phyloP scores from a whole-genome alignment of 2,888 invertebrate genomes.

The Amphipyra tragopoginis region DNA sequence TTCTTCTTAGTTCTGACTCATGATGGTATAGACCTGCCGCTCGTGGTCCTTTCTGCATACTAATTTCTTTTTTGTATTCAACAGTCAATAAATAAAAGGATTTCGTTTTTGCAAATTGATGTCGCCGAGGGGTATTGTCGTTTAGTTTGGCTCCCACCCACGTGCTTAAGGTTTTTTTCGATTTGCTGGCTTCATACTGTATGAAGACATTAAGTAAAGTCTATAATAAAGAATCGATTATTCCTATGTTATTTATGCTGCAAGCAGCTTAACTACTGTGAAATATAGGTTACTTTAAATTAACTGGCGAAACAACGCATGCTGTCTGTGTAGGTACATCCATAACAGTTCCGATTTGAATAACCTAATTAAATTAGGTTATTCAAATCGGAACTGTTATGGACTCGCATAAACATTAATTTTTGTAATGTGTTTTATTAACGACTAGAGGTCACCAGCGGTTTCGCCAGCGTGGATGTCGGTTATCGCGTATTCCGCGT shows the following conservation, averaged over 20 bases:
- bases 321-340: too few species aligned
- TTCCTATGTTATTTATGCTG: not conserved
- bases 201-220: not conserved
- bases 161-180: conserved; percentile 5
- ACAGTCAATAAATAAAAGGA: conserved; percentile 44
- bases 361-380: too few species aligned
- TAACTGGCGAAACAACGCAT: too few species aligned
- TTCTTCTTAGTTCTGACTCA: conserved; percentile 34
- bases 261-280: not conserved
- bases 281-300: too few species aligned
- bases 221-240: not conserved
- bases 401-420: too few species aligned
- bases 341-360: too few species aligned
- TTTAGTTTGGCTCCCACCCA: conserved; percentile 6
- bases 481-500: too few species aligned
- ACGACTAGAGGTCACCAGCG: too few species aligned
- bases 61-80: conserved; percentile 52
- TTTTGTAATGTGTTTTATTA: too few species aligned
- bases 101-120: conserved; percentile 51
- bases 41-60: conserved; percentile 53
- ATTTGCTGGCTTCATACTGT: conserved; percentile 2
- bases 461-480: too few species aligned
- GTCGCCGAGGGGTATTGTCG: conserved; percentile 27
- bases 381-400: too few species aligned
- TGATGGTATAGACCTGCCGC: conserved; percentile 18